phyloP scores from a whole-genome alignment of 2,797 vertebrate genomes.

The Poliocrania exsul region DNA sequence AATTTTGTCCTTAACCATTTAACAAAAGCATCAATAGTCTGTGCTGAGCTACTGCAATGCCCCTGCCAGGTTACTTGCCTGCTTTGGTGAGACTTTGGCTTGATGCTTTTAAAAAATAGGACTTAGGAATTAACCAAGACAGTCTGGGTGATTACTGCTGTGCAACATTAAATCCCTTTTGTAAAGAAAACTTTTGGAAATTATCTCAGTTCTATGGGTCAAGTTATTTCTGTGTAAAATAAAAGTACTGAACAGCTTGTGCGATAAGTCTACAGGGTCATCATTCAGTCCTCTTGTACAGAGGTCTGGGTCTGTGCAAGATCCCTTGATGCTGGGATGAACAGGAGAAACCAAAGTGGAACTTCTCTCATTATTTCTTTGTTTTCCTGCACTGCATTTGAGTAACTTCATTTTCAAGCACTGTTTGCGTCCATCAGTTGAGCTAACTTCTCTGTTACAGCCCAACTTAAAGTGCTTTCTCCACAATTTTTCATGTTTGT shows the following conservation, averaged over 20 bases:
- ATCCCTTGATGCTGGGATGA: neutral
- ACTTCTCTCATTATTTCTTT: neutral
- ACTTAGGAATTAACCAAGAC: accelerated
- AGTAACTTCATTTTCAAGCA: neutral
- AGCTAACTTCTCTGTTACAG: neutral
- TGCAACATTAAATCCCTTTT: neutral
- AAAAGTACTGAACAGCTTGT: neutral
- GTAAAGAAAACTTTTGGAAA: neutral
- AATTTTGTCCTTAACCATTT: neutral
- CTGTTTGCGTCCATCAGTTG: accelerated
- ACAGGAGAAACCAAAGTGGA: neutral
- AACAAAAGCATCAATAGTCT: neutral
- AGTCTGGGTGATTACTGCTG: neutral
- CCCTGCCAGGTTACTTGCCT: neutral
- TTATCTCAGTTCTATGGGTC: neutral
- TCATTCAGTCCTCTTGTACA: neutral
- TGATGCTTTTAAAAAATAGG: neutral
- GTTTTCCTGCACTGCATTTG: neutral
- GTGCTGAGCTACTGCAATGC: accelerated
- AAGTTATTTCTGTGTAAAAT: neutral
- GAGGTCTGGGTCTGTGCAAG: neutral
- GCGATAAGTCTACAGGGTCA: accelerated
- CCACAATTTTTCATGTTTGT: accelerated
- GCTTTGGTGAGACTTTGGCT: neutral
- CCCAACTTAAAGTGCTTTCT: neutral